Conservation (phyloP, 1,140 invertebrate species). For the Drosophila orena region DNA sequence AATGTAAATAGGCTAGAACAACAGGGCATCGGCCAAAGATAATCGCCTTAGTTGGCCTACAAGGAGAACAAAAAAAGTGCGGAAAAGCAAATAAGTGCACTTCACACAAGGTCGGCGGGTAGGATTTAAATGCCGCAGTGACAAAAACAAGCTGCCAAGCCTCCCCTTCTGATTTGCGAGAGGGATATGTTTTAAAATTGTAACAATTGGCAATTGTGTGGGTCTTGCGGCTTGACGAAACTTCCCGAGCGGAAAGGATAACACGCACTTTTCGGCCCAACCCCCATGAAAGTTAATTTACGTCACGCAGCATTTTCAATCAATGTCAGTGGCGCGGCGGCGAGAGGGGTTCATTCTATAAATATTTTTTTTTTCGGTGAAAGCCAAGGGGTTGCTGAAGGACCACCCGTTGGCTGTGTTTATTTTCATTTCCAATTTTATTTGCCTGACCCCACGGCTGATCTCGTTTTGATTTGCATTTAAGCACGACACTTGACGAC, state of each 20-base stretch:
- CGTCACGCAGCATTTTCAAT: conserved; percentile 83
- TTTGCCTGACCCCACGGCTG: conserved; percentile 68
- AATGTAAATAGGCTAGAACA: conserved; percentile 78
- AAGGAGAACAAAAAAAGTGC: neutral
- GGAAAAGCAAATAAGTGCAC: conserved; percentile 59
- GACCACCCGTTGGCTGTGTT: conserved; percentile 68
- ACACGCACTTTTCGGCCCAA: conserved; percentile 69
- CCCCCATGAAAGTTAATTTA: conserved; percentile 81
- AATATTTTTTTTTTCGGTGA: neutral
- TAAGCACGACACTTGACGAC: conserved; percentile 75
- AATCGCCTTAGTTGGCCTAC: conserved; percentile 70
- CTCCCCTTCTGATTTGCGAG: conserved; percentile 14
- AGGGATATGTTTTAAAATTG: conserved; percentile 67
- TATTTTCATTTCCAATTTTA: conserved; percentile 70
- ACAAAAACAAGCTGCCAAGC: conserved; percentile 79
- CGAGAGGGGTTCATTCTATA: neutral
- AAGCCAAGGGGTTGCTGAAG: neutral
- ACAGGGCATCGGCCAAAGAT: conserved; percentile 50
- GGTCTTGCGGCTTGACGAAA: conserved; percentile 77
- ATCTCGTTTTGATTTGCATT: conserved; percentile 82
- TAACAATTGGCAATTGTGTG: conserved; percentile 83
- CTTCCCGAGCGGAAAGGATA: conserved; percentile 72
- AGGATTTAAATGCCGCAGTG: conserved; percentile 72
- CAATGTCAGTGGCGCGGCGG: conserved; percentile 58
- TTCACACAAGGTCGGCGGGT: conserved; percentile 37